Evolutionary conservation across 2,888 invertebrate species (phyloP), one percentile per base, ranked within the genome.

Genomic region (Halictus ligatus): DNA sequence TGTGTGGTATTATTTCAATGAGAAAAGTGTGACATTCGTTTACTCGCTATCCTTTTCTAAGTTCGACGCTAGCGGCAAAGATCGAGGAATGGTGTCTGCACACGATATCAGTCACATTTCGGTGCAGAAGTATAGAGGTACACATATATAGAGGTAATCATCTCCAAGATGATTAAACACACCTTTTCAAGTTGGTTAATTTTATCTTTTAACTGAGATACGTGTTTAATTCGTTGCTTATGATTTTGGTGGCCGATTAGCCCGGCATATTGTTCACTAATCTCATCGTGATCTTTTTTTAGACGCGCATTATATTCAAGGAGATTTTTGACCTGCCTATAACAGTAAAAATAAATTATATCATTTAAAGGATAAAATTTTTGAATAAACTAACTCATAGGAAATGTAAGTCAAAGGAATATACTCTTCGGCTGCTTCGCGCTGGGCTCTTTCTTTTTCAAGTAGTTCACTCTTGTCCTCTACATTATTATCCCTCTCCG

Each of bases 211-310:
- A 96, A 89, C 86, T 96, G 95, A 2, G 93, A 92, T 35, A 96
- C 90, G 90, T 97, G 96, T 83, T 96, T 96, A 75, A 97, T 96
- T 93, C 96, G 97, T 93, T 97, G 97, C 89, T 96, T 96, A 88
- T 96, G 96, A 93, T 97, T 97, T 88, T 97, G 96, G 90, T 97
- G 97, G 0, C 97, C 97, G 18, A 97, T 94, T 78, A 96, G 93
- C 85, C 96, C 96, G 2, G 96, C 96, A 92, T 97, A 97, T 89
- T 96, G 96, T 74, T 95, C 93, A 21, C 96, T 95, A 77, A 69
- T 69, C 40, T 69, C 40, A 18, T 69, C 21, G 40, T 69, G 12
- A 69, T 69, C 40, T 40, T 69, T 69, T 40, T 40, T 15, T 69
- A 69, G 3, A 10, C 40, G 18, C 2, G 21, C 69, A 69, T 93